These are phyloP conservation scores for Rhinolophus ferrumequinum DNA, from an alignment of 2,113 vertebrate genomes.

Conservation along the genomic window DNA sequence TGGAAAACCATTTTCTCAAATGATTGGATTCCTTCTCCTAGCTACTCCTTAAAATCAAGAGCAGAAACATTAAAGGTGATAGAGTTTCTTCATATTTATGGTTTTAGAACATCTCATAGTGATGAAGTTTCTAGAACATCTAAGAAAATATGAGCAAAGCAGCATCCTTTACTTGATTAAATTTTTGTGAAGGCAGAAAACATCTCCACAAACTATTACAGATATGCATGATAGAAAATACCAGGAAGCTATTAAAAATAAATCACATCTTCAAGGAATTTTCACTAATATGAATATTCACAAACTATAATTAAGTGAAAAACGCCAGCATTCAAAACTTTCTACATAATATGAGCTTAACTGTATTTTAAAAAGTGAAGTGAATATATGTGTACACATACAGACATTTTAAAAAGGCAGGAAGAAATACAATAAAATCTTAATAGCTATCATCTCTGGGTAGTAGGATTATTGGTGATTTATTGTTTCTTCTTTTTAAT, in stretches of 20 bases:
- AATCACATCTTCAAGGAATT: constrained; percentile 50
- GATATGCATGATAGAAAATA: constrained; percentile 39
- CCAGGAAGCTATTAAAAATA: constrained; percentile 57
- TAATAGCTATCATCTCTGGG: constrained; percentile 1
- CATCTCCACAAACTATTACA: constrained; percentile 40
- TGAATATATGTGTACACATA: not conserved
- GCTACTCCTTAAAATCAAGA: constrained; percentile 53
- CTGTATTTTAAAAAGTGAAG: not conserved
- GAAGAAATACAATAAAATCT: not conserved
- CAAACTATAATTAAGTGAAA: constrained; percentile 50
- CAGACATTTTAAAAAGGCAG: not conserved
- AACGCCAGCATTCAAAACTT: constrained; percentile 24
- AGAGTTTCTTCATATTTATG: constrained; percentile 31
- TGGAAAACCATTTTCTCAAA: constrained; percentile 53
- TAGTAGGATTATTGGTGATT: constrained; percentile 10
- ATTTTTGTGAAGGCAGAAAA: constrained; percentile 46
- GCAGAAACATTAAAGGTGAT: constrained; percentile 23
- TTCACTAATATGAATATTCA: constrained; percentile 47
- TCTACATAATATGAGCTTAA: not conserved
- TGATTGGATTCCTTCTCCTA: constrained; percentile 50
- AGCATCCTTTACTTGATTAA: constrained; percentile 44
- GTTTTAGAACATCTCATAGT: constrained; percentile 48
- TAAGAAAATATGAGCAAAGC: constrained; percentile 51
- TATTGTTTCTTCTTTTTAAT: constrained; percentile 26
- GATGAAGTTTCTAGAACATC: constrained; percentile 39